Conservation (phyloP, 2,888 invertebrate genomes). For the Agrotis ipsilon region DNA sequence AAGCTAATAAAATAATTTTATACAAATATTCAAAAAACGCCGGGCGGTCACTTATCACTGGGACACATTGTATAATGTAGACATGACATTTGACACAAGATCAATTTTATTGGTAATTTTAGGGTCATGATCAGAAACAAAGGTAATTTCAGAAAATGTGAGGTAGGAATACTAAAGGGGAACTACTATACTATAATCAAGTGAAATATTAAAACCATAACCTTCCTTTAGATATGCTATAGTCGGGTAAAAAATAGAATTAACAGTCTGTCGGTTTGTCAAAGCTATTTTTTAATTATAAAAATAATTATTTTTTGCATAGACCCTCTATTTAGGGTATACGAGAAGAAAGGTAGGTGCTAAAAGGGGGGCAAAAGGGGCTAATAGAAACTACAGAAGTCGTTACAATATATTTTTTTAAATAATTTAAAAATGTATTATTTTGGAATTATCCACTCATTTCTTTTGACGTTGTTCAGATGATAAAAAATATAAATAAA, state of each 20-base stretch:
- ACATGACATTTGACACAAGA: neutral
- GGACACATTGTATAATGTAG: too few relatives aligned
- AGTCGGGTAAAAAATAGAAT: neutral
- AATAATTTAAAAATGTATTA: neutral
- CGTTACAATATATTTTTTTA: slow-evolving; percentile 16
- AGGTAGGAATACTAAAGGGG: neutral
- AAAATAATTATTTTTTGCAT: neutral
- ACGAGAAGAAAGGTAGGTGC: slow-evolving; percentile 7
- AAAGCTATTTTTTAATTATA: neutral
- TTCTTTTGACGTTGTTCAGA: slow-evolving; percentile 6
- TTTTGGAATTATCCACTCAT: neutral
- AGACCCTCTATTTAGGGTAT: neutral
- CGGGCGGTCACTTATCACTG: too few relatives aligned
- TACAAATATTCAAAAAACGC: too few relatives aligned
- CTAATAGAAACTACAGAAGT: slow-evolving; percentile 51
- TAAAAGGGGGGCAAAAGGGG: slow-evolving; percentile 22
- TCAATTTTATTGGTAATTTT: neutral
- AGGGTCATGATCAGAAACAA: too few relatives aligned
- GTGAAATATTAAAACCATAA: neutral
- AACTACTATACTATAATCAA: neutral
- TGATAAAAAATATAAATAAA: too few relatives aligned
- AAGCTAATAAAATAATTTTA: too few relatives aligned
- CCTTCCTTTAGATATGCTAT: neutral
- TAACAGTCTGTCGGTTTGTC: slow-evolving; percentile 10
- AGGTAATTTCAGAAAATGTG: neutral